Percentiles rank a stretch among this genome's conserved stretches.
phyloP scores from a whole-genome alignment of 2,888 invertebrate species.

The Latrodectus elegans region DNA sequence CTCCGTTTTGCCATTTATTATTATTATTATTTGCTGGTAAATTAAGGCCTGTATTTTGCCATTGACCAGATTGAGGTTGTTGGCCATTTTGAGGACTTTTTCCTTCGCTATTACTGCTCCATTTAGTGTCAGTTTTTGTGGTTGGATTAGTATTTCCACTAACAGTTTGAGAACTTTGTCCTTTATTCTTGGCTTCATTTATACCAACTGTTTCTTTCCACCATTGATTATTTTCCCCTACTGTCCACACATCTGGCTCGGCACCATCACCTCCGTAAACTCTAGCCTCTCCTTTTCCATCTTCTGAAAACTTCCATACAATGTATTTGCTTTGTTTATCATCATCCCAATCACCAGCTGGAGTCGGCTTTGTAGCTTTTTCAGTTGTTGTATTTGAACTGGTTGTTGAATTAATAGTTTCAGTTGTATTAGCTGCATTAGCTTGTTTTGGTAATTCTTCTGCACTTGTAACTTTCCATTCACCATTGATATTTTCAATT shows the following conservation, averaged over 20 bases:
- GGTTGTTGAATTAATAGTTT: slow-evolving; percentile 25
- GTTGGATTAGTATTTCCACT: slow-evolving; percentile 26
- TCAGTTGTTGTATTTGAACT: slow-evolving; percentile 13
- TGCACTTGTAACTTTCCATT: slow-evolving; percentile 64
- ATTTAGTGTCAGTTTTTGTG: not conserved
- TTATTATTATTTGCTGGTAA: slow-evolving; percentile 9
- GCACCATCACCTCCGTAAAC: slow-evolving; percentile 54
- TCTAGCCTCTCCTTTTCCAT: slow-evolving; percentile 60
- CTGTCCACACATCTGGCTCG: slow-evolving; percentile 61
- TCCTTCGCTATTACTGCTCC: slow-evolving; percentile 22
- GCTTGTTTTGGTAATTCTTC: slow-evolving; percentile 36
- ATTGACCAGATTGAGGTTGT: slow-evolving; percentile 10
- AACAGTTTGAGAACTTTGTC: not conserved
- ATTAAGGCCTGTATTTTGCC: slow-evolving; percentile 14
- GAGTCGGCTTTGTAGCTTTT: slow-evolving; percentile 13
- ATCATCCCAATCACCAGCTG: slow-evolving; percentile 58
- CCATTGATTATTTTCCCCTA: slow-evolving; percentile 53
- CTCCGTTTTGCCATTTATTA: slow-evolving; percentile 23
- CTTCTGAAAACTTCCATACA: slow-evolving; percentile 62
- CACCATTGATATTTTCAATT: slow-evolving; percentile 63
- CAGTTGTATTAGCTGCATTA: slow-evolving; percentile 18
- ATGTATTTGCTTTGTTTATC: slow-evolving; percentile 53
- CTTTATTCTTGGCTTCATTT: slow-evolving; percentile 18
- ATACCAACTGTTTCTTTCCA: slow-evolving; percentile 44
- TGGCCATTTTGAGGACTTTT: slow-evolving; percentile 19